Evolutionary conservation across 2,113 vertebrate species (phyloP).

Genomic region (Oreochromis aureus): DNA sequence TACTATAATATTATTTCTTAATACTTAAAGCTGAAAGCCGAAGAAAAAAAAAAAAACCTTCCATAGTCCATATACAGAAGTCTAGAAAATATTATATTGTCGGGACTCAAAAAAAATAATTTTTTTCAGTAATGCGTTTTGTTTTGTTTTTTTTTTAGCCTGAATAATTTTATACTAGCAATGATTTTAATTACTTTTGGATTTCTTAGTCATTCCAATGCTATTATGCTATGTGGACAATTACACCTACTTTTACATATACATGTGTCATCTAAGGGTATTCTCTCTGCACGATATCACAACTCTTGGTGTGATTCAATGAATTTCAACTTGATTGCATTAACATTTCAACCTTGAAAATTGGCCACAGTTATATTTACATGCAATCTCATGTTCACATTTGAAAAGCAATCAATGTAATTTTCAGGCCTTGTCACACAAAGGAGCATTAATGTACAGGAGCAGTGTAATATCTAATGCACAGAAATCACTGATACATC

Average conservation of each 20-base stretch:
- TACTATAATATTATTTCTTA: neutral
- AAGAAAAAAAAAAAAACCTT: neutral
- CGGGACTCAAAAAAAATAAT: neutral
- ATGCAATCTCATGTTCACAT: neutral
- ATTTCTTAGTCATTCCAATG: neutral
- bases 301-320: neutral
- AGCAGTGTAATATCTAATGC: neutral
- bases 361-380: neutral
- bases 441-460: neutral
- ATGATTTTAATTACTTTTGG: neutral
- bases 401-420: neutral
- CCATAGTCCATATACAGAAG: neutral
- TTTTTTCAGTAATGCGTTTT: neutral
- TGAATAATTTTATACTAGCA: neutral
- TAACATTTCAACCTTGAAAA: neutral
- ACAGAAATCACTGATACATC: neutral
- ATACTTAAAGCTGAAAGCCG: neutral
- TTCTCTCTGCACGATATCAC: neutral
- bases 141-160: rapidly evolving
- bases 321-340: conserved; percentile 16
- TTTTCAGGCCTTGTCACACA: neutral
- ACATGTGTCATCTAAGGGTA: neutral
- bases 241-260: neutral
- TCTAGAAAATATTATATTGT: neutral
- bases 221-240: neutral